phyloP scores from a whole-genome alignment of 2,888 invertebrate species.

The Auanema freiburgensis region DNA sequence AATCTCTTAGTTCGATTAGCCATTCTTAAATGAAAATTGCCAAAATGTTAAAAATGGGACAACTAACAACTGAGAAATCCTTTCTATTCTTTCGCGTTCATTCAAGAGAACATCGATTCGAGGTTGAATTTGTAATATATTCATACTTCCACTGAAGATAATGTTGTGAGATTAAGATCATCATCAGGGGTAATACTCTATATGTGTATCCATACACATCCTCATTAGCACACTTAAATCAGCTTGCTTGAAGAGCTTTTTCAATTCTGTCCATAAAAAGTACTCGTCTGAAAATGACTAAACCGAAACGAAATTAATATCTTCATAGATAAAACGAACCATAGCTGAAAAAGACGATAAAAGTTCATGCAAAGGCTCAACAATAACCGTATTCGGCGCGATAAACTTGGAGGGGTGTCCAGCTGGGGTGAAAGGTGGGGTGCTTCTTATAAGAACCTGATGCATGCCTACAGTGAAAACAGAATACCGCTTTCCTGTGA shows the following conservation, averaged over 20 bases:
- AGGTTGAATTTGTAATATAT: slow-evolving; percentile 17
- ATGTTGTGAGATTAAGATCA: not conserved
- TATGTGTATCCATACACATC: slow-evolving; percentile 1
- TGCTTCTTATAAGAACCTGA: slow-evolving; percentile 12
- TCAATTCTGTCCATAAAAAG: slow-evolving; percentile 6
- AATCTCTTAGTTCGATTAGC: slow-evolving; percentile 2
- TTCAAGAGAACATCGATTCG: not conserved
- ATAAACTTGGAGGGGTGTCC: not conserved
- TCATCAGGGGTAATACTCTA: not conserved
- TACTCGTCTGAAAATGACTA: slow-evolving; percentile 11
- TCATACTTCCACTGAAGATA: not conserved
- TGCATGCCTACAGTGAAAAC: slow-evolving; percentile 11
- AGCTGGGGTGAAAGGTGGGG: slow-evolving; percentile 7
- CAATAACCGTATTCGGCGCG: slow-evolving; percentile 3
- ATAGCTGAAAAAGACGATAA: slow-evolving; percentile 7
- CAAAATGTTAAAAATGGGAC: not conserved
- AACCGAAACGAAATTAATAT: not conserved
- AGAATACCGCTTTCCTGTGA: slow-evolving; percentile 18
- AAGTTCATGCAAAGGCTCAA: slow-evolving; percentile 9
- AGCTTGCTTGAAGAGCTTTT: slow-evolving; percentile 15
- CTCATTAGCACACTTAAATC: slow-evolving; percentile 9
- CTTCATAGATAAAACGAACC: slow-evolving; percentile 11
- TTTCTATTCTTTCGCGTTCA: no score
- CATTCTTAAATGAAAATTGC: slow-evolving; percentile 7
- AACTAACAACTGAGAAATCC: no score